Conservation (phyloP, 1,140 invertebrate genomes). For the Phortica variegata region DNA sequence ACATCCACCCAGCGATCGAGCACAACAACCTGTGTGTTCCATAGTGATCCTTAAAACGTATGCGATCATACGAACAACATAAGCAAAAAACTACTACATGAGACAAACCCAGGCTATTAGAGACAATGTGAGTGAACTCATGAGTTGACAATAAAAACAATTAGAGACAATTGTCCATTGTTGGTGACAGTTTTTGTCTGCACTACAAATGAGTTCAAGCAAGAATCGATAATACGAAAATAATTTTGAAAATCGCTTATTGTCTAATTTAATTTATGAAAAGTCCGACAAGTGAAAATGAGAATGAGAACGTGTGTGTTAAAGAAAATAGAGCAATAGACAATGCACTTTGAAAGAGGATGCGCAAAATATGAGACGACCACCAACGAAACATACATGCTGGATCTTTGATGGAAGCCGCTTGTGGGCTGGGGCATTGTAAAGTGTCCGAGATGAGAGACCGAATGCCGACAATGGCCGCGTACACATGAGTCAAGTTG, state of each 20-base stretch:
- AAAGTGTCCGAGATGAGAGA: constrained; percentile 34
- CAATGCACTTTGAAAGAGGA: constrained; percentile 22
- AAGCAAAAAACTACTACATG: no score
- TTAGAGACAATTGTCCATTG: constrained; percentile 39
- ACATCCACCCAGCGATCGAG: constrained; percentile 14
- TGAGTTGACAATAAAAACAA: constrained; percentile 51
- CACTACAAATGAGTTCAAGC: not conserved
- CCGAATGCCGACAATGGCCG: constrained; percentile 18
- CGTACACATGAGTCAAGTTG: no score
- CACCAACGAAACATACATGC: constrained; percentile 29
- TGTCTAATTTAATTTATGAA: constrained; percentile 7
- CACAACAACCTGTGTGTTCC: no score
- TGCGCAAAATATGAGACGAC: constrained; percentile 47
- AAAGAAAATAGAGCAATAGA: constrained; percentile 49
- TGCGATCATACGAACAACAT: no score
- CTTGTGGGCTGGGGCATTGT: constrained; percentile 27
- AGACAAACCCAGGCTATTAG: not conserved
- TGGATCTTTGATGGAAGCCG: constrained; percentile 28
- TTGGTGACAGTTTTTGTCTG: constrained; percentile 23
- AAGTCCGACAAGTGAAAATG: no score
- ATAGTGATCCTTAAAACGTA: not conserved
- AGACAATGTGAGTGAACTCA: constrained; percentile 19
- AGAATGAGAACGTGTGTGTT: no score
- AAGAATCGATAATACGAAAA: constrained; percentile 48
- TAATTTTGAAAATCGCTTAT: constrained; percentile 34